Evolutionary conservation across 2,113 vertebrate species (phyloP), one percentile per base, ranked within the genome.

Genomic region (Ophiodon elongatus): DNA sequence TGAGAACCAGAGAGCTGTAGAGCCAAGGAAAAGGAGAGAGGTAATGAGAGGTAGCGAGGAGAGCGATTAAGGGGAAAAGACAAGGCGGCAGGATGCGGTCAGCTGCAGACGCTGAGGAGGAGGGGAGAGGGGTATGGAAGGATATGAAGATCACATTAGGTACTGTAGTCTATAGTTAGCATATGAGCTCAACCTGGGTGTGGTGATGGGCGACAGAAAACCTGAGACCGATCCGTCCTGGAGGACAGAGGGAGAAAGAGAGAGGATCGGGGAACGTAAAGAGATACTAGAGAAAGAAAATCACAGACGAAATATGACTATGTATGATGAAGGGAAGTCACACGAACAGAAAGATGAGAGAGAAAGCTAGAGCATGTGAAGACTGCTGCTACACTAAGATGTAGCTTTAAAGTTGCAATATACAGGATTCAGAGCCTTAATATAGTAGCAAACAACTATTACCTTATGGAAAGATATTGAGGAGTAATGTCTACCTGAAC

Each of bases 181-280:
- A 19, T 45, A 76, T 83, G 87, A 88, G 77, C 78, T 89, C 74
- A 83, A 9, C 57, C 29, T 63, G 91, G 85, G 86, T 65, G 85
- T 85, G 90, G 80, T 74, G 54, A 79, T 69, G n/a, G 65, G 69
- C 45, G 37, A 84, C 78, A 81, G 84, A 74, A 4, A 88, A 68
- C 71, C 81, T 41, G 68, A 76, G 79, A 74, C 54, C 9, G 37
- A 66, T 74, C 8, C 6, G 52, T 73, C 52, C 29, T 43, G 64
- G 63, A 81, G 60, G 29, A 33, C 7, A 47, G 56, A 69, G 47
- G 57, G 15, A 79, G 59, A 31, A n/a, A 50, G 27, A 65, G 8
- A 27, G 60, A 65, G 43, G 65, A 71, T 37, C 27, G 25, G 15
- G 19, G 31, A 47, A 62, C 8, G 23, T 15, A 9, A 37, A 15